Percentiles rank a stretch among this genome's conserved stretches.
Conservation (phyloP, 92 coral and sea anemone species). For the Actinernus sp. region DNA sequence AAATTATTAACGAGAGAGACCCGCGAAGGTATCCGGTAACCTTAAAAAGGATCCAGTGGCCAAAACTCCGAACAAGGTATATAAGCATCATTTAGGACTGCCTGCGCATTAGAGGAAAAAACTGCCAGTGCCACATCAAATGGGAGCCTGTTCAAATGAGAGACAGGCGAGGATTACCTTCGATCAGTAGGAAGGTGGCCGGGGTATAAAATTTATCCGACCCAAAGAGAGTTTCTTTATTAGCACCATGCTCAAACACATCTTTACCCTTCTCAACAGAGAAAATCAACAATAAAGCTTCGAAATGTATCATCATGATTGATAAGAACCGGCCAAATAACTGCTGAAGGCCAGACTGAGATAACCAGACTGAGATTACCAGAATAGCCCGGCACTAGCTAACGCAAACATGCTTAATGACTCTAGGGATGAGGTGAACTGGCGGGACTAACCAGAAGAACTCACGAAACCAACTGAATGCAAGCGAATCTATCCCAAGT, state of each 20-base stretch:
- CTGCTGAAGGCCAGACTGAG: conserved; percentile 36
- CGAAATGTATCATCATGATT: background rate
- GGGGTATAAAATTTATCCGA: conserved; percentile 51
- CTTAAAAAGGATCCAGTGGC: too few relatives aligned
- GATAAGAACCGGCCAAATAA: conserved; percentile 44
- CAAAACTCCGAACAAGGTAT: too few relatives aligned
- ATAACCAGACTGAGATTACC: too few relatives aligned
- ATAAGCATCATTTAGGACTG: too few relatives aligned
- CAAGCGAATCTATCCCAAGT: conserved; percentile 49
- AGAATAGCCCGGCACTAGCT: conserved; percentile 19
- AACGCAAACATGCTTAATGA: conserved; percentile 9
- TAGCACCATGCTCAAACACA: conserved; percentile 62
- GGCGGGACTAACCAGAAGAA: conserved; percentile 55
- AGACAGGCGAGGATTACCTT: too few relatives aligned
- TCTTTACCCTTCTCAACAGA: conserved; percentile 45
- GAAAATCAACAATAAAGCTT: conserved; percentile 4
- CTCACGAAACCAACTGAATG: conserved; percentile 31
- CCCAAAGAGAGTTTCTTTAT: conserved; percentile 64
- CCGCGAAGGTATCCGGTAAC: too few relatives aligned
- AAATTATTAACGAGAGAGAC: too few relatives aligned
- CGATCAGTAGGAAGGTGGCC: conserved; percentile 41
- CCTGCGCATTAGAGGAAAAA: too few relatives aligned
- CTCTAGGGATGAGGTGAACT: conserved; percentile 13
- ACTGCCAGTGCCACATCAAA: too few relatives aligned
- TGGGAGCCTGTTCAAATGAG: too few relatives aligned